These are phyloP conservation scores for Atherinomorus stipes DNA, from an alignment of 2,113 vertebrate genomes.

Conservation along the genomic window DNA sequence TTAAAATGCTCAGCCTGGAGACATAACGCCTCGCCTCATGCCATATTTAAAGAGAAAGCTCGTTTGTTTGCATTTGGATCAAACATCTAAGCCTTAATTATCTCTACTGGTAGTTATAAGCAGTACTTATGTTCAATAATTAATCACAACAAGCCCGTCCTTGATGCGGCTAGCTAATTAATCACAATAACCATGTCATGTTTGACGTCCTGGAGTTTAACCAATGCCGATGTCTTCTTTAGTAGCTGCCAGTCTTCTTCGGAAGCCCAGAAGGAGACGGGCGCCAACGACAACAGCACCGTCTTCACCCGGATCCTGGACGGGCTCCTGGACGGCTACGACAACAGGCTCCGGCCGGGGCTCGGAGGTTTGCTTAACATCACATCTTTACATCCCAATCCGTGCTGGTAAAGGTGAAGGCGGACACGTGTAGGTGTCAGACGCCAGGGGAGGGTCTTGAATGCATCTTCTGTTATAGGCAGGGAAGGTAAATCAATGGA, in stretches of 20 bases:
- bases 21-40: neutral
- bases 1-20: neutral
- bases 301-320: conserved; percentile 95
- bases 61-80: conserved; percentile 58
- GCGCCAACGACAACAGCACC: conserved; percentile 90
- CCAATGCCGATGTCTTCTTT: neutral
- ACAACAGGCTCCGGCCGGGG: conserved; percentile 92
- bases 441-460: neutral
- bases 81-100: conserved; percentile 45
- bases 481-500: conserved; percentile 37
- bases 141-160: conserved; percentile 46
- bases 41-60: conserved; percentile 22
- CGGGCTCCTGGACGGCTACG: conserved; percentile 91
- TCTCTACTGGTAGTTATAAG: conserved; percentile 41
- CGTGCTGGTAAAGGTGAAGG: neutral
- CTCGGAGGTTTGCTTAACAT: conserved; percentile 73
- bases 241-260: conserved; percentile 54
- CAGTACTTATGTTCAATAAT: conserved; percentile 52
- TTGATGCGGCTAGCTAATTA: conserved; percentile 38
- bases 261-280: conserved; percentile 63
- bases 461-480: neutral
- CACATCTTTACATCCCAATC: neutral
- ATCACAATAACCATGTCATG: conserved; percentile 41
- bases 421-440: conserved; percentile 10
- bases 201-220: conserved; percentile 32